Conservation (phyloP, 2,888 invertebrate genomes). For the Idaea straminata region DNA sequence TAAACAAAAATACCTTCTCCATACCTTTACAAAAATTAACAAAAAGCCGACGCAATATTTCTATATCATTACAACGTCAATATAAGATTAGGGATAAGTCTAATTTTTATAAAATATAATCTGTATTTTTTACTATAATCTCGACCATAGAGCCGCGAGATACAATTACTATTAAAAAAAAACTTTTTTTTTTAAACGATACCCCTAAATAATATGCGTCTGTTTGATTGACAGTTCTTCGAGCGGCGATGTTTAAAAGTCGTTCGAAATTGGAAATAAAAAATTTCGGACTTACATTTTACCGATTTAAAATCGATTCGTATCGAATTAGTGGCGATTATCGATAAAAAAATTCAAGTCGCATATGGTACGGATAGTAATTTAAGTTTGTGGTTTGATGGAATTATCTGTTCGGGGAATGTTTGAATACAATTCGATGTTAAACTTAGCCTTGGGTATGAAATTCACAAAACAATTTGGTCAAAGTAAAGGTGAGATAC, state of each 20-base stretch:
- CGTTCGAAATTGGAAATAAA: conserved; percentile 17
- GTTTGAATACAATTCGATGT: conserved; percentile 9
- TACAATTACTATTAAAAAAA: conserved; percentile 33
- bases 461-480: neutral
- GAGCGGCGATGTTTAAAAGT: conserved; percentile 25
- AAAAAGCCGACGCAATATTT: conserved; percentile 62
- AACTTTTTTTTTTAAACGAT: conserved; percentile 37
- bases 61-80: conserved; percentile 78
- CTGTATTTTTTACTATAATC: conserved; percentile 26
- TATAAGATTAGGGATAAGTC: conserved; percentile 78
- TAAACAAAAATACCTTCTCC: conserved; percentile 36
- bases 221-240: conserved; percentile 68
- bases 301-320: conserved; percentile 31
- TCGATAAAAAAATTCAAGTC: conserved; percentile 67
- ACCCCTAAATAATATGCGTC: conserved; percentile 65
- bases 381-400: conserved; percentile 39
- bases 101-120: conserved; percentile 58
- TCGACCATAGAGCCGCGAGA: conserved; percentile 25
- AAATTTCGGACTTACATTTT: conserved; percentile 34
- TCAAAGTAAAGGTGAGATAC: neutral
- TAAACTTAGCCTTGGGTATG: neutral
- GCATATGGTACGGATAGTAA: conserved; percentile 67
- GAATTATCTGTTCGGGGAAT: conserved; percentile 27
- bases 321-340: conserved; percentile 74
- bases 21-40: conserved; percentile 38